These are phyloP conservation scores for Osmerus eperlanus DNA, from an alignment of 2,113 vertebrate species.

Conservation along the genomic window DNA sequence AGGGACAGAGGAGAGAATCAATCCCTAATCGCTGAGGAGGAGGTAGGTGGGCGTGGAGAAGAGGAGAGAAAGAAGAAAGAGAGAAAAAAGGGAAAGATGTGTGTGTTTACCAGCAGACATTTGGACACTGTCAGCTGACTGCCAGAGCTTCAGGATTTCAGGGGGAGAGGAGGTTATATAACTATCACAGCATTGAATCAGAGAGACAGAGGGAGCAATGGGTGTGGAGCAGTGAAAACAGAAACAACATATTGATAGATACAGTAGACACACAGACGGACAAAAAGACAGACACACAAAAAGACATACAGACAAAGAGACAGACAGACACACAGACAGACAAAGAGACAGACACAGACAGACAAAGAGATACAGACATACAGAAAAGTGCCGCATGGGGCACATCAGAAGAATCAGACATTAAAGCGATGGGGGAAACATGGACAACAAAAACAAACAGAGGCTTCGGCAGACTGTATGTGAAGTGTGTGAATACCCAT, in stretches of 20 bases:
- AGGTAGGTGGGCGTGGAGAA: constrained; percentile 9
- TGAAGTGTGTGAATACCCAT: constrained; percentile 12
- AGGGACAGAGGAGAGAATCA: constrained; percentile 69
- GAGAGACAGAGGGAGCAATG: constrained; percentile 53
- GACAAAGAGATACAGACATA: not conserved
- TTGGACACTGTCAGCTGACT: constrained; percentile 69
- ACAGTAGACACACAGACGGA: too few relatives aligned
- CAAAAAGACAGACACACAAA: too few relatives aligned
- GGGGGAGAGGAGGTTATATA: constrained; percentile 67
- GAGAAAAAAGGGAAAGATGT: constrained; percentile 36
- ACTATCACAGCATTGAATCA: constrained; percentile 58
- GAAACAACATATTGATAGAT: not conserved
- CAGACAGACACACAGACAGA: too few relatives aligned
- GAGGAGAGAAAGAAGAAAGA: constrained; percentile 28
- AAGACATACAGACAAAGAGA: too few relatives aligned
- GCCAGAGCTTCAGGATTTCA: constrained; percentile 63
- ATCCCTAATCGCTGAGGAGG: constrained; percentile 66
- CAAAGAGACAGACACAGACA: too few relatives aligned
- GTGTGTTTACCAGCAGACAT: constrained; percentile 70
- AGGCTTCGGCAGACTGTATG: constrained; percentile 21
- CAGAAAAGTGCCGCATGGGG: not conserved
- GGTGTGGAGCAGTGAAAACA: constrained; percentile 4
- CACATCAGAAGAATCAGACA: not conserved
- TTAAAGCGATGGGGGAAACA: constrained; percentile 28
- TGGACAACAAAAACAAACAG: constrained; percentile 45